A percentile compares a stretch with the other conserved stretches of the same genome.
Evolutionary conservation across 2,797 vertebrate genomes (phyloP).

Genomic region (Strix occidentalis): DNA sequence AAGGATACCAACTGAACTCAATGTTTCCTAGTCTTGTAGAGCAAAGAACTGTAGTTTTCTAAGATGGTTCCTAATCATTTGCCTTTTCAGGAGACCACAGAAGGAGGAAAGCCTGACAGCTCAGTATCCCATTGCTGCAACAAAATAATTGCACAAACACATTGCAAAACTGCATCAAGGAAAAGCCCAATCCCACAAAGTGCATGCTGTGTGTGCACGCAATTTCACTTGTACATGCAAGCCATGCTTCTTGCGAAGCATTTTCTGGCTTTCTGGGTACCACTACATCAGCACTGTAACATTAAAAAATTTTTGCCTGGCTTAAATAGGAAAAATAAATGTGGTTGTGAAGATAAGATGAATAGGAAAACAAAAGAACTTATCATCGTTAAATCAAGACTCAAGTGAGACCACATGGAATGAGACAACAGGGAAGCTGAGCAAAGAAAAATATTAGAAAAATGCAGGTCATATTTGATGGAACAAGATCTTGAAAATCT

Average conservation of each 20-base stretch:
- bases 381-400: neutral
- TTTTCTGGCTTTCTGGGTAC: neutral
- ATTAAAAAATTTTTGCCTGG: neutral
- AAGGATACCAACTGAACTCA: neutral
- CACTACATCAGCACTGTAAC: neutral
- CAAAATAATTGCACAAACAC: neutral
- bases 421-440: neutral
- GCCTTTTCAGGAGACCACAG: neutral
- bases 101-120: neutral
- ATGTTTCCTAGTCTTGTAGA: neutral
- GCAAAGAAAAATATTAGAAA: conserved; percentile 26
- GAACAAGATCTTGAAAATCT: neutral
- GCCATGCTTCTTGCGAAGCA: neutral
- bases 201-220: neutral
- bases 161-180: neutral
- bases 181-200: neutral
- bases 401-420: conserved; percentile 9
- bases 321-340: neutral
- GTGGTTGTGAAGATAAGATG: neutral
- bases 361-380: conserved; percentile 23
- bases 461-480: neutral
- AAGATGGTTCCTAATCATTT: neutral
- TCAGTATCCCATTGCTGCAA: neutral
- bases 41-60: neutral
- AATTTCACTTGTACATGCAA: neutral